Base-by-base conservation (phyloP, 1,140 invertebrate species). In the Drosophila nannoptera region DNA sequence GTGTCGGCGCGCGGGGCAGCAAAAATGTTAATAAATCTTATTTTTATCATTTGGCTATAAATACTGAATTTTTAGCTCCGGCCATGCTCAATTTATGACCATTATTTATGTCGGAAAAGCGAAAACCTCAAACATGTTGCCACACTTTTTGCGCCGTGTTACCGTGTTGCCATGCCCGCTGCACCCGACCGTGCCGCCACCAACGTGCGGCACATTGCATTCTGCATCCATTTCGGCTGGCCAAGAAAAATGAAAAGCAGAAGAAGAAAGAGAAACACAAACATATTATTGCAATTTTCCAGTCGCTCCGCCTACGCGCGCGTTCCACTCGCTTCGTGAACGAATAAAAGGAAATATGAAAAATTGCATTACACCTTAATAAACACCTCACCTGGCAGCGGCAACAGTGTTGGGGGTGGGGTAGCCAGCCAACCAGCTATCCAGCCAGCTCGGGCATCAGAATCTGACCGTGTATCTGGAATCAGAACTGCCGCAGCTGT, bases 1-100 rank as follows among this genome's bases (percentile, higher is more conserved):
- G 35, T 53, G 46, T 49, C 53, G 46, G 49, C 55, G 42, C 29
- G 67, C 60, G 81, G 77, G 78, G 69, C 78, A 75, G 76, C 78
- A 77, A 86, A 22, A 89, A 89, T 83, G 87, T 89, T 89, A 89
- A 89, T 89, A 89, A 89, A 89, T 89, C 87, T 89, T 88, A 89
- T 89, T 89, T 89, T 89, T 89, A 89, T 89, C 87, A 89, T 88
- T 89, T 71, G 84, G 87, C 87, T 87, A 89, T 89, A 89, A 89
- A 89, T 89, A 89, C 84, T 89, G 87, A 89, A 89, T 87, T 89
- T 89, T 89, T 89, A 89, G 87, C 81, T 86, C 81, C 81, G 81
- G 81, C 87, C 87, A 88, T 88, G 86, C 82, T 86, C 87, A 87
- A 89, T 89, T 89, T 89, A 89, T 89, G 87, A 87, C 84, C 87